Evolutionary conservation across 1,140 invertebrate species (phyloP), one percentile per base, ranked within the genome.

Genomic region (Mizuhopecten yessoensis): DNA sequence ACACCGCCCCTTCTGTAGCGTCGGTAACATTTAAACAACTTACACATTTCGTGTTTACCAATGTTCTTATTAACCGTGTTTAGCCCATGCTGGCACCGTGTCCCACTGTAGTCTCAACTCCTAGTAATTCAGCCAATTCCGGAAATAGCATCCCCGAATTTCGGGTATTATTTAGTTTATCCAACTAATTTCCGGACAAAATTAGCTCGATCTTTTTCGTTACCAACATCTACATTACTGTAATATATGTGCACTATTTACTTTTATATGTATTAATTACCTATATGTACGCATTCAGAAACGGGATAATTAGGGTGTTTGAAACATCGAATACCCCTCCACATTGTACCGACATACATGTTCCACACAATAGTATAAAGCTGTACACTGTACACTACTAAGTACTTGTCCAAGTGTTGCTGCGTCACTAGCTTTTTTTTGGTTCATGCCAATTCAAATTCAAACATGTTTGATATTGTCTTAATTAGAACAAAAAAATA

Each of bases 1-100:
- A 75, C 57, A 75, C 57, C 57, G 57, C 57, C 57, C 57, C 57
- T 75, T 75, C 57, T 75, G 57, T 75, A 29, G 23, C 57, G 23
- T 1, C 57, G n/a, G 57, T 75, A 29, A 75, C 57, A 75, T 75
- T 5, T 75, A 75, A 45, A 45, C 42, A 45, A 17, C 17, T 29
- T 17, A n/a, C 17, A n/a, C 1, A n/a, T 15, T 49, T 23, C 11
- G 1, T n/a, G 57, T n/a, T 75, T 29, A 75, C 15, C 57, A 75
- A 29, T n/a, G 11, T 17, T 5, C 23, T n/a, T 75, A 75, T 75
- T 75, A 29, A 75, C 57, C 2, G 57, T 75, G 57, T 49, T 10
- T 23, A 13, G 45, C 11, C 20, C 3, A 20, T 75, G 23, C 20
- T 29, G 57, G 57, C 17, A 75, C 57, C 57, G 5, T 29, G 57